A percentile compares a stretch with the other conserved stretches of the same genome.
phyloP scores from a whole-genome alignment of 2,888 invertebrate genomes.

The Drosophila kanekoi region DNA sequence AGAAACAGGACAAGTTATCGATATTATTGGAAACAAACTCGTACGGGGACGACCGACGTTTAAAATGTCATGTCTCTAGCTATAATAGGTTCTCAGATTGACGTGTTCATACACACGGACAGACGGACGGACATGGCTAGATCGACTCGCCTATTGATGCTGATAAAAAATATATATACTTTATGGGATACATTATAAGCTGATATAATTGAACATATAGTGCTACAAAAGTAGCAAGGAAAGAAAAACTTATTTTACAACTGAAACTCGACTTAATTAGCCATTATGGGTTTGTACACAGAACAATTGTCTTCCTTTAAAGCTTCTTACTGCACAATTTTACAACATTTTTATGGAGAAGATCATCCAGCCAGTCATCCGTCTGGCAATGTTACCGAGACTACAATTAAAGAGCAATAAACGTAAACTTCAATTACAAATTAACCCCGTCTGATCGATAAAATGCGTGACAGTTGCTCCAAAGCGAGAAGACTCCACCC shows the following conservation, averaged over 20 bases:
- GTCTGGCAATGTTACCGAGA: slow-evolving; percentile 29
- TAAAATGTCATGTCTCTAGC: too few species aligned
- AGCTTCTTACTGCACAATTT: slow-evolving; percentile 8
- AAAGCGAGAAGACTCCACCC: slow-evolving; percentile 19
- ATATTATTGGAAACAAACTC: too few species aligned
- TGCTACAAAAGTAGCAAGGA: background rate
- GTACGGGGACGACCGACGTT: too few species aligned
- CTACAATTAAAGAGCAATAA: slow-evolving; percentile 70
- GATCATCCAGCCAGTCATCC: slow-evolving; percentile 18
- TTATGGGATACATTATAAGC: too few species aligned
- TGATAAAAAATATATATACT: too few species aligned
- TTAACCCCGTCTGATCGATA: slow-evolving; percentile 52
- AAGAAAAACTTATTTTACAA: background rate
- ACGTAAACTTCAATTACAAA: slow-evolving; percentile 68
- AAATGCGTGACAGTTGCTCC: slow-evolving; percentile 49
- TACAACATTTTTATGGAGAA: slow-evolving; percentile 24
- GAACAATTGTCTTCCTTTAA: slow-evolving; percentile 27
- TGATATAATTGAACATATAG: too few species aligned
- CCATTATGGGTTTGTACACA: background rate
- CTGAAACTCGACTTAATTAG: slow-evolving; percentile 3
- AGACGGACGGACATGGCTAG: too few species aligned
- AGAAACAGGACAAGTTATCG: too few species aligned
- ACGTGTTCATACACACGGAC: too few species aligned
- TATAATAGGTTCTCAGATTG: too few species aligned
- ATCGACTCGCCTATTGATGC: too few species aligned